Evolutionary conservation across 2,797 vertebrate genomes (phyloP), one percentile per base, ranked within the genome.

Genomic region (Esox masquinongy): DNA sequence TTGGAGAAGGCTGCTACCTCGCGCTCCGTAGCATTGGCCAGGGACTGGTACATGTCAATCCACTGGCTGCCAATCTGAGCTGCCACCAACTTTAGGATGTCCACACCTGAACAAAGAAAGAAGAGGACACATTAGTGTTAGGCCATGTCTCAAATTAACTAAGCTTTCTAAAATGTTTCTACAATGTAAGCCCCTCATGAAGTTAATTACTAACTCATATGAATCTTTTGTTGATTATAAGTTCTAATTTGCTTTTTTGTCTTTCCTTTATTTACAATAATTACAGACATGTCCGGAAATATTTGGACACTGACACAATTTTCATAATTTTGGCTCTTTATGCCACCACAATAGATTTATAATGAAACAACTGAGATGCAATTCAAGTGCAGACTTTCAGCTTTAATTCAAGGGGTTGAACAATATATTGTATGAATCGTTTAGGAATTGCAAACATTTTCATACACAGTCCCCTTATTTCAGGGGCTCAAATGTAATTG

Each of bases 71-170:
- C 97, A 47, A 99, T 93, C 67, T 99, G 97, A 2, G 96, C 95
- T 0, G 98, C 95, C 51, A 99, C 97, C 75, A 99, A 91, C 91
- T 96, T 98, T 84, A 99, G 86, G 85, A 99, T 98, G 88, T 99
- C 97, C 9, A 99, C 96, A 39, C 97, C 98, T 99, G 88, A 68
- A 22, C 74, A 14, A 24, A 24, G 68, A 72, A 68, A 76, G 59
- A 17, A 51, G 74, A 74, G 63, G 19, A 50, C 47, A 64, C 69
- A 22, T 67, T 34, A 34, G 12, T 36, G 16, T 67, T 67, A 34
- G 14, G 64, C 17, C 17, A 36, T 34, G 64, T 64, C 9, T 8
- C 26, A 29, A 67, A 31, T 9, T 26, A 14, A 34, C 15, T 67
- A 2, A 0, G 36, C 36, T 39, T 6, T 39, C 7, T 39, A 39